Conservation (phyloP, 2,113 vertebrate genomes). For the Perca schrenkii region DNA sequence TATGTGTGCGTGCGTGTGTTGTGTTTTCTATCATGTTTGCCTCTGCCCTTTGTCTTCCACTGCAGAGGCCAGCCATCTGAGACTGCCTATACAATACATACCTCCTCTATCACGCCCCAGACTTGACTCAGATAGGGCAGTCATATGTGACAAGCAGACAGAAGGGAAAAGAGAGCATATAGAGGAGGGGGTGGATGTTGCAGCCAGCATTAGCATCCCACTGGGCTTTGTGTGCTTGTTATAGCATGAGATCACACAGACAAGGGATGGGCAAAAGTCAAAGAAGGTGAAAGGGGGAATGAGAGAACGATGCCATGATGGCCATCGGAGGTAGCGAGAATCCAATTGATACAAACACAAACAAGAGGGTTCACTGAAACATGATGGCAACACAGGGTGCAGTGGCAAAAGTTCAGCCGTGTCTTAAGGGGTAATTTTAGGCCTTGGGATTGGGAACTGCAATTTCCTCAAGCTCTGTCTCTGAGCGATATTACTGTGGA, state of each 20-base stretch:
- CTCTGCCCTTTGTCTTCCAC: constrained; percentile 54
- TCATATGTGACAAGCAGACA: constrained; percentile 69
- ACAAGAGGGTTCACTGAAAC: constrained; percentile 59
- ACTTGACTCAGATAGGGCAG: constrained; percentile 63
- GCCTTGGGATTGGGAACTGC: constrained; percentile 71
- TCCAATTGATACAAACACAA: constrained; percentile 56
- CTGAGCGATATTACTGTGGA: constrained; percentile 78
- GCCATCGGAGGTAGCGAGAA: constrained; percentile 36
- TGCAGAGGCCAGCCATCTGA: constrained; percentile 62
- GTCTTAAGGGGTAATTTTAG: constrained; percentile 75
- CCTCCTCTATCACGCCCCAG: constrained; percentile 48
- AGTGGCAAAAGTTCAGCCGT: constrained; percentile 75
- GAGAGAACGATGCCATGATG: constrained; percentile 36
- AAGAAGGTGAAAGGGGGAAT: constrained; percentile 60
- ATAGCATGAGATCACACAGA: constrained; percentile 80
- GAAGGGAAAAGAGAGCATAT: constrained; percentile 35
- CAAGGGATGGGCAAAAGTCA: constrained; percentile 58
- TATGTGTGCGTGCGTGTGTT: constrained; percentile 51
- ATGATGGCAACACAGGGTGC: constrained; percentile 61
- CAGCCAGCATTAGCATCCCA: constrained; percentile 69
- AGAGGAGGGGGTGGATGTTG: constrained; percentile 51
- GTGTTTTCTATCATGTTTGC: constrained; percentile 68
- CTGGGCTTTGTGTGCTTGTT: constrained; percentile 81
- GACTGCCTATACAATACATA: constrained; percentile 62
- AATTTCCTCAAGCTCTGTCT: constrained; percentile 80